Base-by-base conservation (phyloP, 2,888 invertebrate genomes). In the Dicyrtomina minuta region DNA sequence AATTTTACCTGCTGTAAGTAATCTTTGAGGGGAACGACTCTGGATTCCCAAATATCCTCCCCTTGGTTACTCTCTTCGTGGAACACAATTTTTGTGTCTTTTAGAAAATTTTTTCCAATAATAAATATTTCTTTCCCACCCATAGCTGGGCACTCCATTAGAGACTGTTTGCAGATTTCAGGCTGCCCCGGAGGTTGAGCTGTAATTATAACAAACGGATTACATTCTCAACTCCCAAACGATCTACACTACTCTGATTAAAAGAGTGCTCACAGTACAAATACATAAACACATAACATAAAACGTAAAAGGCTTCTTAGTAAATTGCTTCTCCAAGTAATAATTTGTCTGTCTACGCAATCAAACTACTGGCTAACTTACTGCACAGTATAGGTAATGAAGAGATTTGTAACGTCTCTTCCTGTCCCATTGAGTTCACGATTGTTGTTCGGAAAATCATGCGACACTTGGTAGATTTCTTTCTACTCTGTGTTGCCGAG, bases 331-430 rank as follows among this genome's bases (percentile, higher is more conserved):
- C n/a, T n/a, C n/a, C n/a, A n/a, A n/a, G n/a, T n/a, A n/a, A n/a
- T n/a, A n/a, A n/a, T n/a, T n/a, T n/a, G n/a, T n/a, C n/a, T n/a
- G n/a, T n/a, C n/a, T n/a, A n/a, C n/a, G n/a, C n/a, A n/a, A n/a
- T n/a, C n/a, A n/a, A n/a, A n/a, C n/a, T n/a, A n/a, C n/a, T n/a
- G n/a, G n/a, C n/a, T n/a, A 70, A 89, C 92, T 88, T 83, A 94
- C 93, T 93, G 87, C 94, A 95, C 77, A 93, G 91, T 78, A 95
- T 94, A 71, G 92, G 92, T 79, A 92, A 90, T 68, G 93, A 94
- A 82, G 92, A 91, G 76, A 91, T 89, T 86, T 94, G 94, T 72
- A 94, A 83, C 2, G 92, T 92, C 83, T 94, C 93, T 60, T 86
- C 84, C 43, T 86, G 86, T 3, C 93, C 93, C 80, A 90, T 89